phyloP scores from a whole-genome alignment of 2,797 vertebrate species.

The Arrhamphus sclerolepis region DNA sequence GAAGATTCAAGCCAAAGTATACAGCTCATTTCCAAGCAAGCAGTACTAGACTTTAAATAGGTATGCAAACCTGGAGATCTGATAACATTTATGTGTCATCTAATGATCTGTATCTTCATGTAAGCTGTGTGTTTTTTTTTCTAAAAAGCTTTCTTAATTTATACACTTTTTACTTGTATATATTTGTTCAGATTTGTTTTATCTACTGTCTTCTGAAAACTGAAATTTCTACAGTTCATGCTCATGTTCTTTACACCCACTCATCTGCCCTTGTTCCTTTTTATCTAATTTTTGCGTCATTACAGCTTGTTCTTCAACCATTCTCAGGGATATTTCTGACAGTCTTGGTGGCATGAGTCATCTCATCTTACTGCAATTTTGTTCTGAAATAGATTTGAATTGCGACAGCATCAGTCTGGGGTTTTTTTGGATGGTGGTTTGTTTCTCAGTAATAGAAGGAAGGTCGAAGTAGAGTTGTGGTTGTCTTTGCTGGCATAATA shows the following conservation, averaged over 20 bases:
- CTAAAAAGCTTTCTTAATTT: neutral
- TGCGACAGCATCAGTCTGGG: slow-evolving; percentile 36
- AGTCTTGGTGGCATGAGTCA: slow-evolving; percentile 58
- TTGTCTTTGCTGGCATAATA: slow-evolving; percentile 19
- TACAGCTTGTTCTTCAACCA: slow-evolving; percentile 38
- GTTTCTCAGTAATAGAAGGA: slow-evolving; percentile 45
- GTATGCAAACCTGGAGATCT: neutral
- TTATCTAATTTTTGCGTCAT: slow-evolving; percentile 54
- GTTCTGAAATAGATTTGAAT: slow-evolving; percentile 58
- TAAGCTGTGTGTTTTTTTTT: no score
- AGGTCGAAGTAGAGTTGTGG: slow-evolving; percentile 27
- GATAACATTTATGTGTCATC: slow-evolving; percentile 1
- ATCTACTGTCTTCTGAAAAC: slow-evolving; percentile 19
- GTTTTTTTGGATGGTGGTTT: slow-evolving; percentile 28
- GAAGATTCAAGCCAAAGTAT: neutral
- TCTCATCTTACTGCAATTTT: slow-evolving; percentile 47
- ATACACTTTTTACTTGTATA: slow-evolving; percentile 1
- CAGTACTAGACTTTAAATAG: neutral
- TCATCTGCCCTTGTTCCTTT: slow-evolving; percentile 26
- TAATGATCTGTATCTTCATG: no score
- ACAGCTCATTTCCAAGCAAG: neutral
- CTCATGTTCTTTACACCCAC: slow-evolving; percentile 46
- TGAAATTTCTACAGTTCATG: slow-evolving; percentile 20
- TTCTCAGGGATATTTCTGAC: slow-evolving; percentile 55
- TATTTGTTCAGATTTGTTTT: slow-evolving; percentile 17